These are phyloP conservation scores for Pristionchus fissidentatus DNA, from an alignment of 2,888 invertebrate genomes.

Conservation along the genomic window DNA sequence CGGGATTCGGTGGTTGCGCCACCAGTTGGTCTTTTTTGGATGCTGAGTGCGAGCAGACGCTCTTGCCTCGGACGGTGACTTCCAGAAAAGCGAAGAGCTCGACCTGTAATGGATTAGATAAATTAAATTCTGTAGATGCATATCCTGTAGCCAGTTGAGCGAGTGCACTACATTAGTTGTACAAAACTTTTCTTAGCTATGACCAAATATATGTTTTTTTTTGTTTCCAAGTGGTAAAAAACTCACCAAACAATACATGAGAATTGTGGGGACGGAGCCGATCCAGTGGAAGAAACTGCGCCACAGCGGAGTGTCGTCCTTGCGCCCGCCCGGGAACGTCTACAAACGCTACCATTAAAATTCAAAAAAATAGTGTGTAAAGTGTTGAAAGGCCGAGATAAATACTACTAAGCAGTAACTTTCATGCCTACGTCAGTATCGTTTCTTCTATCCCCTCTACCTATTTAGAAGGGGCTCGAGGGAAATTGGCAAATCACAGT, in stretches of 20 bases:
- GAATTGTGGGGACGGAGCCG: conserved; percentile 52
- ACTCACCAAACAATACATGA: conserved; percentile 49
- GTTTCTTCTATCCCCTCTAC: too few relatives aligned
- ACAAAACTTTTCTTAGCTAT: too few relatives aligned
- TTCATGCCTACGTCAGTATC: too few relatives aligned
- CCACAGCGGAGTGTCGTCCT: conserved; percentile 53
- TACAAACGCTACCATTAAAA: not conserved
- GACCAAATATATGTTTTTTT: too few relatives aligned
- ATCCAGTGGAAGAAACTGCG: conserved; percentile 57
- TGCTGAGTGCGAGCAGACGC: conserved; percentile 56
- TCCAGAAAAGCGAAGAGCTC: conserved; percentile 54
- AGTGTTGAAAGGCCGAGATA: too few relatives aligned
- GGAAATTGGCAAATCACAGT: too few relatives aligned
- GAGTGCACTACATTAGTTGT: too few relatives aligned
- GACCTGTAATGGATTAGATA: conserved; percentile 18
- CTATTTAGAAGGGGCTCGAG: too few relatives aligned
- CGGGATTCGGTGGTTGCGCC: not conserved
- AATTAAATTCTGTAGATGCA: not conserved
- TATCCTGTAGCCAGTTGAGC: too few relatives aligned
- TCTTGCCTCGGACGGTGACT: conserved; percentile 53
- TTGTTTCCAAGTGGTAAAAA: not conserved
- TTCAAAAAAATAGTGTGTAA: not conserved
- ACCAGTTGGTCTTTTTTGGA: conserved; percentile 59
- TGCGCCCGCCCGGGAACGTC: conserved; percentile 50
- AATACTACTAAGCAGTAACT: too few relatives aligned